These are phyloP conservation scores for Cydia fagiglandana DNA, from an alignment of 1,140 invertebrate genomes.

Conservation along the genomic window DNA sequence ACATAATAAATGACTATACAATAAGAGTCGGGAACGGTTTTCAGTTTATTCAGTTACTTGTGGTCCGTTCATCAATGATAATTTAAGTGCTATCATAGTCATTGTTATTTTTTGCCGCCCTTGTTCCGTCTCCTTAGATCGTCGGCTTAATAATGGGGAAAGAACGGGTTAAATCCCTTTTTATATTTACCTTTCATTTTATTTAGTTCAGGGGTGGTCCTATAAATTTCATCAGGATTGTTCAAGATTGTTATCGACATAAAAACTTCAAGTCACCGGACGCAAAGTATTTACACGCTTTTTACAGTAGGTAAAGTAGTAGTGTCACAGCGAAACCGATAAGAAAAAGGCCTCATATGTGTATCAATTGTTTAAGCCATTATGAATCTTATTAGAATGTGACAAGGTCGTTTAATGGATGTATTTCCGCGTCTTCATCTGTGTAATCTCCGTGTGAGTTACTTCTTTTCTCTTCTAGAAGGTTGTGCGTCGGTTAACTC, in stretches of 20 bases:
- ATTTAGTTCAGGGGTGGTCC: neutral
- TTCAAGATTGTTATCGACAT: slow-evolving; percentile 4
- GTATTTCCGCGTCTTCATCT: neutral
- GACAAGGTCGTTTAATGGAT: neutral
- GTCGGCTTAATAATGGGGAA: no score
- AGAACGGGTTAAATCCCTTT: neutral
- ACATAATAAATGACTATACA: no score
- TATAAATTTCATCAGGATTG: neutral
- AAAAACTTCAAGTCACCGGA: slow-evolving; percentile 28
- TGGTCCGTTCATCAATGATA: no score
- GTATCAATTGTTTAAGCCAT: neutral
- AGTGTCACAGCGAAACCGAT: neutral
- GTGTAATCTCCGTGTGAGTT: slow-evolving; percentile 1
- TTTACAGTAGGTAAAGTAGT: slow-evolving; percentile 14
- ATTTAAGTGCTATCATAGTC: no score
- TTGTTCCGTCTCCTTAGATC: no score
- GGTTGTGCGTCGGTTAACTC: slow-evolving; percentile 16
- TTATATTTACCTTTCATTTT: neutral
- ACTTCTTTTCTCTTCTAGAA: neutral
- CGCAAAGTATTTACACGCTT: slow-evolving; percentile 8
- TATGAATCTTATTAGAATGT: neutral
- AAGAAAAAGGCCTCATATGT: neutral
- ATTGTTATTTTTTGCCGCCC: no score
- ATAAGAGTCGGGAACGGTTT: no score
- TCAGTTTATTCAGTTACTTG: no score